Percentiles rank a stretch among this genome's conserved stretches.
phyloP scores from a whole-genome alignment of 2,797 vertebrate genomes.

The Alca torda region DNA sequence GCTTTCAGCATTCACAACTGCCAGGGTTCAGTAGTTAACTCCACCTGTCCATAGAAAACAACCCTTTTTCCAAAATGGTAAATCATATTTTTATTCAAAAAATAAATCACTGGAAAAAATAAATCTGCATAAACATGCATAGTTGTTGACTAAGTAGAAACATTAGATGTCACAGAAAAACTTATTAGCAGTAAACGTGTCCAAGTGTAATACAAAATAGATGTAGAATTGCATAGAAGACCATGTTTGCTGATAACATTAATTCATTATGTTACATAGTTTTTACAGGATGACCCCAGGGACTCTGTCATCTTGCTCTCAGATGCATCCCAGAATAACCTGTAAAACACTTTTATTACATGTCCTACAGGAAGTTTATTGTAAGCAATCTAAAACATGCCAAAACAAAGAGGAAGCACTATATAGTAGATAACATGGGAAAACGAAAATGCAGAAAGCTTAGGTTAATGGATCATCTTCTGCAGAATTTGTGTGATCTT shows the following conservation, averaged over 20 bases:
- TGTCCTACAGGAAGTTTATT: background rate
- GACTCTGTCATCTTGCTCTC: background rate
- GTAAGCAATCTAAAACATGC: background rate
- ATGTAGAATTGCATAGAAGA: background rate
- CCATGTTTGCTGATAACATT: background rate
- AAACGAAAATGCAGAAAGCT: background rate
- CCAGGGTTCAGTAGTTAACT: background rate
- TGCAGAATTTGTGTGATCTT: background rate
- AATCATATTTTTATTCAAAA: conserved; percentile 20
- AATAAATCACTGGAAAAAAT: background rate
- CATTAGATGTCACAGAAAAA: background rate
- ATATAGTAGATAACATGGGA: background rate
- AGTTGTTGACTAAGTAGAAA: background rate
- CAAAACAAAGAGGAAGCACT: background rate
- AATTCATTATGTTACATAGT: background rate
- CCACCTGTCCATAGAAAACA: background rate
- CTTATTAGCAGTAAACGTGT: background rate
- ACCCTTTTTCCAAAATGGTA: background rate
- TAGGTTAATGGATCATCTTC: background rate
- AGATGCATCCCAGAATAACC: background rate
- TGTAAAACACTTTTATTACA: background rate
- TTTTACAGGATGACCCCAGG: background rate
- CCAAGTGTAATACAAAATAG: background rate
- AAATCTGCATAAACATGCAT: background rate
- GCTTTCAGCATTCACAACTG: background rate